A percentile compares a stretch with the other conserved stretches of the same genome.
Conservation (phyloP, 2,888 invertebrate species). For the Muschampia plurimacula region DNA sequence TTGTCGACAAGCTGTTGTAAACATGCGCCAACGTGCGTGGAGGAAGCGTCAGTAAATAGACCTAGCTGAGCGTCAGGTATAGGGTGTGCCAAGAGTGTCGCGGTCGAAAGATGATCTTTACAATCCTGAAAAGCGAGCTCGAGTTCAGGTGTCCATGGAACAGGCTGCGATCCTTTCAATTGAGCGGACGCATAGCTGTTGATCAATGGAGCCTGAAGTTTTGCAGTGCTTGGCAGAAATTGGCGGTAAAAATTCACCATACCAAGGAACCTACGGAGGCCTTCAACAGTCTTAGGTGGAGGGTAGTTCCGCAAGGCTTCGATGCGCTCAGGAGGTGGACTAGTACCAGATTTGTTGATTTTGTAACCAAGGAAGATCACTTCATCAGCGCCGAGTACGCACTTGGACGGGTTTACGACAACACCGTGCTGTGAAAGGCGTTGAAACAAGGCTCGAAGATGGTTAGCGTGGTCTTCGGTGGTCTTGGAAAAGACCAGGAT, state of each 20-base stretch:
- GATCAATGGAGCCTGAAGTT: conserved; percentile 4
- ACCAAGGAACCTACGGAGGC: conserved; percentile 5
- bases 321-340: conserved; percentile 1
- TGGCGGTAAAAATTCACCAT: conserved; percentile 3
- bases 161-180: conserved; percentile 5
- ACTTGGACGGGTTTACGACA: neutral
- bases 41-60: conserved; percentile 22
- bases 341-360: neutral
- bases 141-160: conserved; percentile 4
- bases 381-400: neutral
- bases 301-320: conserved; percentile 5
- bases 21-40: conserved; percentile 38
- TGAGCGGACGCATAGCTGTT: conserved; percentile 3
- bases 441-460: neutral
- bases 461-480: neutral
- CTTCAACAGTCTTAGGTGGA: conserved; percentile 6
- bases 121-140: neutral
- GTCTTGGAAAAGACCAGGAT: neutral
- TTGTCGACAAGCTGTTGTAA: conserved; percentile 38
- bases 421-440: neutral
- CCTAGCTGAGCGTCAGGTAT: conserved; percentile 1
- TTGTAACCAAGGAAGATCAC: neutral
- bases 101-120: neutral
- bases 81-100: conserved; percentile 16
- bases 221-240: neutral